Base-by-base conservation (phyloP, 2,888 invertebrate species). In the Limenitis camilla region DNA sequence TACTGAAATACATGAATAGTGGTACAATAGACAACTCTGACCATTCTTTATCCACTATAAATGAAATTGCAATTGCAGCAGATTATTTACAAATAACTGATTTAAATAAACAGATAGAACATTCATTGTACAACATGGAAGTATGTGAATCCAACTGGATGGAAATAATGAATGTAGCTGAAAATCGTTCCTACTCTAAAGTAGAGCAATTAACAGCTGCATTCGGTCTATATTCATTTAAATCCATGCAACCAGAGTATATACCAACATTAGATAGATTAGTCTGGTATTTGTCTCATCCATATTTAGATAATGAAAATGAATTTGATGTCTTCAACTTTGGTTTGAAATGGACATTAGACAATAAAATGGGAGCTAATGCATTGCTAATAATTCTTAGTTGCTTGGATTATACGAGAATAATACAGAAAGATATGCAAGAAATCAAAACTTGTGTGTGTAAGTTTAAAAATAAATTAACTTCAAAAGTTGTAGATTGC, bases 261-360 rank as follows among this genome's bases (percentile, higher is more conserved):
- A 68, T 85, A 42, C 69, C 74, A 27, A 63, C 74, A 36, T 64
- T 86, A 31, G 59, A 72, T 5, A 77, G 68, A 58, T 61, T 87
- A 0, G 75, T 71, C 35, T 87, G 86, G 85, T 86, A 85, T 52
- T 66, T 87, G 7, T 84, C 85, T 19, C 82, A 86, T 55, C 76
- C 82, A 42, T 74, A 77, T 59, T 68, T 86, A 53, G 68, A 80
- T 55, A 55, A 67, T 1, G 60, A 66, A 2, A 72, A 57, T 60
- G 87, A 87, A 63, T 56, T 77, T 41, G 65, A 74, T 44, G 78
- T 82, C 0, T 86, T 83, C 49, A 70, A 73, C 59, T 85, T 86
- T 71, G 86, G 86, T 9, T 56, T 72, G n/a, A 46, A 76, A 29
- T 87, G 86, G 86, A 64, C 81, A 9, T 49, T 61, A 19, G 61